Evolutionary conservation across 92 coral and sea anemone genomes (phyloP), one percentile per base, ranked within the genome.

Genomic region (Muricea muricata): DNA sequence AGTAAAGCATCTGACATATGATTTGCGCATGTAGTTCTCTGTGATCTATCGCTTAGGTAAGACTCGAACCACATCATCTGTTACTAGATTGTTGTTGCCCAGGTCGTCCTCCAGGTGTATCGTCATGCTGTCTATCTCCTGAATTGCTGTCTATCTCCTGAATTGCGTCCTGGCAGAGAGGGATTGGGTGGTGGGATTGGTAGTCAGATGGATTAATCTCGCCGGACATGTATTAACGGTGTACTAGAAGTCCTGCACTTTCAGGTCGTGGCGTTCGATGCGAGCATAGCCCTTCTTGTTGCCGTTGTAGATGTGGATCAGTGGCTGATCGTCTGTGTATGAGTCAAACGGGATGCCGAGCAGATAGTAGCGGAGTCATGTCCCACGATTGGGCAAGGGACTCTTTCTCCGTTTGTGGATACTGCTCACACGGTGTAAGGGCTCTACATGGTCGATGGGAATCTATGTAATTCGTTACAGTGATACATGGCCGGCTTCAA

Each of bases 341-440:
- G 82, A 24, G 1, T 78, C 83, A 33, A 47, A 50, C 11, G 71
- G 70, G 42, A 78, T 37, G 35, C 82, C 48, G 9, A 55, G 26
- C n/a, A 78, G 52, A 37, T 78, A 32, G 69, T 79, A 79, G 54
- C 73, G 41, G 83, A 55, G 83, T 82, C 42, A 65, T 80, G 5
- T 69, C 79, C 68, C 80, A 18, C 18, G 79, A 1, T 23, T 68
- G 52, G 11, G 35, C 86, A 23, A 9, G 21, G 4, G 56, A 48
- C 56, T 48, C 56, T 48, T 48, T 52, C 1, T n/a, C 83, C 6
- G 83, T 0, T 30, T 34, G 52, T 57, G 30, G 57, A 57, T 33
- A n/a, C 54, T 7, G 34, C 73, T 58, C 10, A 50, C 55, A n/a
- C n/a, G 7, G 83, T 0, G 29, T 34, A 32, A 79, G 30, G 57